Evolutionary conservation across 2,113 vertebrate genomes (phyloP).

Genomic region (Procapra przewalskii): DNA sequence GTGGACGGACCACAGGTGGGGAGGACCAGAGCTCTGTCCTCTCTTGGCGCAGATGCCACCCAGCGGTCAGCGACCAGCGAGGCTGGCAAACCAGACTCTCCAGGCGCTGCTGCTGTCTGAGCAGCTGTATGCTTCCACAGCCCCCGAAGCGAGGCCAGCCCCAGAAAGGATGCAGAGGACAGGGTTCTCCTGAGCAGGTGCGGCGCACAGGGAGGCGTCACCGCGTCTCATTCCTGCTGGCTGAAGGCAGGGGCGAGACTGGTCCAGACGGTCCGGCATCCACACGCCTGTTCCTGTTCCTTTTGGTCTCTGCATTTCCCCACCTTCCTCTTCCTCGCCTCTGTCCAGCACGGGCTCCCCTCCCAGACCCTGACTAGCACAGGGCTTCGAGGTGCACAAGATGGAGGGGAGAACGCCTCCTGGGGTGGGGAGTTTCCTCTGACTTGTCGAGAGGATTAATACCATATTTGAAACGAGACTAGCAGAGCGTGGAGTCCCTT

Average conservation of each 20-base stretch:
- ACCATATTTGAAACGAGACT: background rate
- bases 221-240: background rate
- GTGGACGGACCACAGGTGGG: rapidly evolving
- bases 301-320: too few species aligned
- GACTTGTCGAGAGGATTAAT: background rate
- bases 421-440: rapidly evolving
- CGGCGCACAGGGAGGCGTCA: rapidly evolving
- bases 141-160: background rate
- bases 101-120: rapidly evolving
- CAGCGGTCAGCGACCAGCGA: rapidly evolving
- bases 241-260: background rate
- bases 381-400: rapidly evolving
- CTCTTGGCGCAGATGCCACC: rapidly evolving
- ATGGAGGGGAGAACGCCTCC: rapidly evolving
- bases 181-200: rapidly evolving
- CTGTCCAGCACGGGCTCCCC: background rate
- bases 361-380: rapidly evolving
- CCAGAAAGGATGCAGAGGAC: rapidly evolving
- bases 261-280: rapidly evolving
- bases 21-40: background rate
- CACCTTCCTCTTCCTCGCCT: background rate
- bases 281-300: rapidly evolving
- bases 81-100: rapidly evolving
- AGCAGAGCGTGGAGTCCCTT: background rate
- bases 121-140: rapidly evolving